Evolutionary conservation across 2,113 vertebrate genomes (phyloP).

Genomic region (Forbesichthys agassizii): DNA sequence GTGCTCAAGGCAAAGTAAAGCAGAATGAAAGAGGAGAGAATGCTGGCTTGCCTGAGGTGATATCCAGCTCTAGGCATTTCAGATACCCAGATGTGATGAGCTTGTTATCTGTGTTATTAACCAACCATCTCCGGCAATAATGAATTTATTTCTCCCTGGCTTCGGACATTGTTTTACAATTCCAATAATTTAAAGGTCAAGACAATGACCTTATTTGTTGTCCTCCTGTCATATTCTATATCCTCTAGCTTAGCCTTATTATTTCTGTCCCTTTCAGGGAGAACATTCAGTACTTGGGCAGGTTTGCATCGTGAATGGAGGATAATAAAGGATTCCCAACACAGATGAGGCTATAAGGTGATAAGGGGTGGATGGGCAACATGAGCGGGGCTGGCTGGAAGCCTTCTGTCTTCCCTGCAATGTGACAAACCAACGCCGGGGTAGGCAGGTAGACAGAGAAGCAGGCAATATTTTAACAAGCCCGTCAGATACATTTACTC

Average conservation of each 20-base stretch:
- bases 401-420: too few relatives aligned
- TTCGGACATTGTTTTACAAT: conserved; percentile 34
- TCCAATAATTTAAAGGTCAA: conserved; percentile 40
- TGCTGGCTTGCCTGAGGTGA: conserved; percentile 26
- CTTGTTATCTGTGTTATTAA: conserved; percentile 63
- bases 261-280: conserved; percentile 62
- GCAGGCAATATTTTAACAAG: too few relatives aligned
- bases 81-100: conserved; percentile 48
- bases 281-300: conserved; percentile 76
- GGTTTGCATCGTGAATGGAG: conserved; percentile 71
- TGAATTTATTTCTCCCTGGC: conserved; percentile 39
- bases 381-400: not conserved
- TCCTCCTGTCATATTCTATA: not conserved
- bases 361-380: not conserved
- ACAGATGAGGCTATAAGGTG: conserved; percentile 34
- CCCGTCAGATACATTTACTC: too few relatives aligned
- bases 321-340: conserved; percentile 59
- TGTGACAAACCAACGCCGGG: too few relatives aligned
- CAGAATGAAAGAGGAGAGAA: conserved; percentile 40
- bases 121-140: conserved; percentile 10
- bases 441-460: too few relatives aligned
- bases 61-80: conserved; percentile 22
- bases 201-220: conserved; percentile 19
- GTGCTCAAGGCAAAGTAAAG: conserved; percentile 37
- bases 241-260: not conserved